Percentiles rank a stretch among this genome's conserved stretches.
Conservation (phyloP, 92 coral and sea anemone genomes). For the Galaxea fascicularis region DNA sequence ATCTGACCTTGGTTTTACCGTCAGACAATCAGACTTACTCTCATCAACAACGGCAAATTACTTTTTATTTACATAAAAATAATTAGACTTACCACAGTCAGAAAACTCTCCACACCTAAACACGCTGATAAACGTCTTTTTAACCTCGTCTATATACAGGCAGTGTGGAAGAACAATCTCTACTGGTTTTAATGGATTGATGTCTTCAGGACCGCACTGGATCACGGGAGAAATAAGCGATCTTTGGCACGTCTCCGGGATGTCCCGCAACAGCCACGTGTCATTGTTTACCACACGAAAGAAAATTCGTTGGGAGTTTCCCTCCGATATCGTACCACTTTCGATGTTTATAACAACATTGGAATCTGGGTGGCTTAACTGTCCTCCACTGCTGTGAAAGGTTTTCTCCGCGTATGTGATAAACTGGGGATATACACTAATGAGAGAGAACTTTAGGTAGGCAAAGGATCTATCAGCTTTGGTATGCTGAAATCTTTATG, state of each 20-base stretch:
- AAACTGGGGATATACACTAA: neutral
- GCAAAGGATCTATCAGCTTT: neutral
- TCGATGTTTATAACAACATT: constrained; percentile 13
- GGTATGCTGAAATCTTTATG: too few species aligned
- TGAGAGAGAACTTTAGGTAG: neutral
- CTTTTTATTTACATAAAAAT: too few species aligned
- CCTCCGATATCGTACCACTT: constrained; percentile 24
- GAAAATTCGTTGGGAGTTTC: constrained; percentile 14
- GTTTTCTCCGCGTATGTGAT: constrained; percentile 4
- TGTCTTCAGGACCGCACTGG: constrained; percentile 39
- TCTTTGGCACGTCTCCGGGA: constrained; percentile 29
- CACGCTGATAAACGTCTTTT: constrained; percentile 12
- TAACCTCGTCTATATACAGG: constrained; percentile 35
- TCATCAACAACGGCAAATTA: too few species aligned
- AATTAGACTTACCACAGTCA: constrained; percentile 3
- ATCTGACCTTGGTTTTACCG: too few species aligned
- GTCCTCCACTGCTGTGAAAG: constrained; percentile 29
- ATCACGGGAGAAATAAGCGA: constrained; percentile 49
- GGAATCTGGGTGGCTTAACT: constrained; percentile 11
- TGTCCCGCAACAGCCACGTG: constrained; percentile 16
- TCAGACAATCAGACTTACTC: too few species aligned
- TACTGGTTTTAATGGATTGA: constrained; percentile 25
- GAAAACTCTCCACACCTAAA: constrained; percentile 28
- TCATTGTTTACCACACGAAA: constrained; percentile 37
- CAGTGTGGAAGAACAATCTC: constrained; percentile 51